Evolutionary conservation across 2,797 vertebrate species (phyloP), one percentile per base, ranked within the genome.

Genomic region (Enteromius paludinosus): DNA sequence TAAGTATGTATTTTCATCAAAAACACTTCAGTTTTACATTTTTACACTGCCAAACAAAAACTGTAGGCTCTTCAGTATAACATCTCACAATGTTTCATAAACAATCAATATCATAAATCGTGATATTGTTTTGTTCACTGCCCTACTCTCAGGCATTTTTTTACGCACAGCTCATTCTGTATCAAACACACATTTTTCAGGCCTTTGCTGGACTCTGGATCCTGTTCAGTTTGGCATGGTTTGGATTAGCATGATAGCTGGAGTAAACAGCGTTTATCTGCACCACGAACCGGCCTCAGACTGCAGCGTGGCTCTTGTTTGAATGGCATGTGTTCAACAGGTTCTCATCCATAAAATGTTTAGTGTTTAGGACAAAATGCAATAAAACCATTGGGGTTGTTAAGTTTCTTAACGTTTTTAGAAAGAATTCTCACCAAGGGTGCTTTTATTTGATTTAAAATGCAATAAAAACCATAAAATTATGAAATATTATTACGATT

Each of bases 211-310:
- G 80, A 52, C 47, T 52, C 89, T 88, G 82, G 47, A 73, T 79
- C 70, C 78, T 49, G 74, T 77, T 65, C 80, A 81, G 73, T 66
- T 64, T 62, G 79, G 84, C 82, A 79, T 45, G 23, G 83, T 28
- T 33, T 59, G 80, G 61, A 74, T 64, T 52, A 74, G 72, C 68
- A 68, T 49, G 74, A 73, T 78, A 7, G 56, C 79, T 80, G 18
- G 83, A 84, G 54, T 89, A 90, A 90, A 90, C 87, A 90, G 30
- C 25, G 82, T 38, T 74, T 71, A 69, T 75, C 66, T 80, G 38
- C 28, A 15, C 45, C 43, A 84, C n/a, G 30, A 76, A 30, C 41
- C 28, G 28, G 4, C 77, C 86, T 82, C 85, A 78, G 75, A 61
- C 78, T 41, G 10, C 43, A 56, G n/a, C 14, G 5, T 23, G 54